Percentiles rank a stretch among this genome's conserved stretches.
phyloP scores from a whole-genome alignment of 2,113 vertebrate genomes.

The Hydropotes inermis region DNA sequence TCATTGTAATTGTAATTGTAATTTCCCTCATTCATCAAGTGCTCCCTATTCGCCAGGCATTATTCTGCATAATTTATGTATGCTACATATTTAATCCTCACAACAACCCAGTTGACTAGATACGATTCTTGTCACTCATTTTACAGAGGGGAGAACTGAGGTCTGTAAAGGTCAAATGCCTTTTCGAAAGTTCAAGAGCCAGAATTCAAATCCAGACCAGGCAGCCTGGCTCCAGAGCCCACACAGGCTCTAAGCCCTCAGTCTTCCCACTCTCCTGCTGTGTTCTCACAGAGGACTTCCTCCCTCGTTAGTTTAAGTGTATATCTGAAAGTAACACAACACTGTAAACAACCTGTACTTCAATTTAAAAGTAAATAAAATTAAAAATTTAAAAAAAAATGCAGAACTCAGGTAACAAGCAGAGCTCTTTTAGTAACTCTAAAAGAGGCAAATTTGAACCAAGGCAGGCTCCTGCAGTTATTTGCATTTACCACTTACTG shows the following conservation, averaged over 20 bases:
- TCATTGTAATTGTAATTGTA: too few relatives aligned
- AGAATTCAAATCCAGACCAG: neutral
- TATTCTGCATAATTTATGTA: neutral
- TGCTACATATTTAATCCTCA: neutral
- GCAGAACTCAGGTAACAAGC: neutral
- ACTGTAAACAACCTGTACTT: neutral
- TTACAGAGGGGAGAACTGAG: neutral
- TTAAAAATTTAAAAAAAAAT: neutral
- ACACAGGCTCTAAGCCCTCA: neutral
- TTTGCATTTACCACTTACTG: neutral
- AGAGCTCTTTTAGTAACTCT: neutral
- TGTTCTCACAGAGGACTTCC: neutral
- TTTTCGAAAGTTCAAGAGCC: neutral
- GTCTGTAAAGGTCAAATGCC: neutral
- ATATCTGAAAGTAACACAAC: neutral
- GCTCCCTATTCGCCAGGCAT: neutral
- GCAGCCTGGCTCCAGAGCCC: neutral
- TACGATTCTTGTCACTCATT: too few relatives aligned
- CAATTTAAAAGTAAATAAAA: neutral
- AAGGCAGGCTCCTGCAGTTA: neutral
- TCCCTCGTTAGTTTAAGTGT: neutral
- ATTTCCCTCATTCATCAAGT: neutral
- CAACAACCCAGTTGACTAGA: neutral
- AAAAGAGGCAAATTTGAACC: neutral
- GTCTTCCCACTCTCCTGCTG: neutral